Base-by-base conservation (phyloP, 1,140 invertebrate species). In the Psilanteris sp. region DNA sequence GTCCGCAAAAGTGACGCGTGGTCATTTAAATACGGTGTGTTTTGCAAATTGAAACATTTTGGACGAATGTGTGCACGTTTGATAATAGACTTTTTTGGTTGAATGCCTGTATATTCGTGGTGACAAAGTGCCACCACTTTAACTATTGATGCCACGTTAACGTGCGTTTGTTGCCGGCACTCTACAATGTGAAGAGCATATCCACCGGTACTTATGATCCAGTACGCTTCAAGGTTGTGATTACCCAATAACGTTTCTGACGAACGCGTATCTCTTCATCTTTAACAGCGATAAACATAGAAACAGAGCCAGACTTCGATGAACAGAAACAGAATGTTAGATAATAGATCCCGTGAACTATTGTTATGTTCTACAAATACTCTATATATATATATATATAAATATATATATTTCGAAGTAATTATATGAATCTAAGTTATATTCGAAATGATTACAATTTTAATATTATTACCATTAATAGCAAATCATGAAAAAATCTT, bases 161-260 rank as follows among this genome's bases (percentile, higher is more conserved):
- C 68, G 52, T 81, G 76, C 76, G 72, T 75, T 81, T 79, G 68
- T 78, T 77, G 75, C 62, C 76, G 46, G 46, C 36, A 70, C 43
- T 70, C 59, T 20, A 77, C 52, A 59, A 66, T 50, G 59, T 64
- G 37, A 76, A 76, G 66, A 76, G 66, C 31, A 50, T 77, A 61
- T 71, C 61, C 67, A 72, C 52, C 71, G 66, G 72, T 81, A 83
- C 79, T 79, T 78, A 74, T 78, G 67, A 83, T 81, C 77, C 72
- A 74, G 74, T 62, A 54, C 64, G 71, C 54, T 77, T 78, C 82
- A 85, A 84, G 84, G 83, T 83, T 81, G 78, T 68, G 62, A 81
- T 81, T 83, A 83, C 80, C 79, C 80, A 84, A 85, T 84, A 84
- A 79, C 74, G 61, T 76, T 57, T 68, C 66, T 80, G 57, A 66